Conservation (phyloP, 2,113 vertebrate species). For the Lamprotornis superbus region DNA sequence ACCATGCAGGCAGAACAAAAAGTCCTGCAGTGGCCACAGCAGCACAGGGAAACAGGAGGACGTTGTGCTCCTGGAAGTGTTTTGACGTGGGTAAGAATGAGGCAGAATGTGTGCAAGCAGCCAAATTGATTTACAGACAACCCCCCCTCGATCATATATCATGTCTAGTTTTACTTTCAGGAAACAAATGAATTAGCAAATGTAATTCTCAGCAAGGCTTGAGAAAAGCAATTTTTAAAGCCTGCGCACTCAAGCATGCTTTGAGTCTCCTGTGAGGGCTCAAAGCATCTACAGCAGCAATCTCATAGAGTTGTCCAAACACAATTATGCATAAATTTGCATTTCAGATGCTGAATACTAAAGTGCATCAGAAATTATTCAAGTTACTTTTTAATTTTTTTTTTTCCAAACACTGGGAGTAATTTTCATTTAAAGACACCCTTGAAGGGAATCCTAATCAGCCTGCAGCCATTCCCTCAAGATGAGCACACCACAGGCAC, state of each 20-base stretch:
- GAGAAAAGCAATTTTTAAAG: constrained; percentile 24
- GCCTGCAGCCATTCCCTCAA: not conserved
- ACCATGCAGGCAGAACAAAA: not conserved
- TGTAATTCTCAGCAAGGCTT: constrained; percentile 19
- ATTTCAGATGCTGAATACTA: constrained; percentile 33
- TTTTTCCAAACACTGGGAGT: not conserved
- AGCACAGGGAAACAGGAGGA: not conserved
- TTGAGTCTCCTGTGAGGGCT: constrained; percentile 27
- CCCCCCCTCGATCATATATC: not conserved
- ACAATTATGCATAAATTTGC: constrained; percentile 43
- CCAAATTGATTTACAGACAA: not conserved
- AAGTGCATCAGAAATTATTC: not conserved
- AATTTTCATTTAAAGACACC: constrained; percentile 20
- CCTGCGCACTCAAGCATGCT: not conserved
- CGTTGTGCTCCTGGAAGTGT: not conserved
- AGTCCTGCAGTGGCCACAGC: not conserved
- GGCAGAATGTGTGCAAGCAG: not conserved
- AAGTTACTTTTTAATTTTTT: not conserved
- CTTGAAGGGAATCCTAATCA: constrained; percentile 36
- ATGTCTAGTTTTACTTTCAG: not conserved
- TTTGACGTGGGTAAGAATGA: not conserved
- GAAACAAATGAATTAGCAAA: constrained; percentile 41
- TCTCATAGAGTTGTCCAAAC: constrained; percentile 22
- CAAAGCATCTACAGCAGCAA: constrained; percentile 12
- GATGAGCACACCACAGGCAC: not conserved